Evolutionary conservation across 2,888 invertebrate species (phyloP).

Genomic region (Bellardia pandia): DNA sequence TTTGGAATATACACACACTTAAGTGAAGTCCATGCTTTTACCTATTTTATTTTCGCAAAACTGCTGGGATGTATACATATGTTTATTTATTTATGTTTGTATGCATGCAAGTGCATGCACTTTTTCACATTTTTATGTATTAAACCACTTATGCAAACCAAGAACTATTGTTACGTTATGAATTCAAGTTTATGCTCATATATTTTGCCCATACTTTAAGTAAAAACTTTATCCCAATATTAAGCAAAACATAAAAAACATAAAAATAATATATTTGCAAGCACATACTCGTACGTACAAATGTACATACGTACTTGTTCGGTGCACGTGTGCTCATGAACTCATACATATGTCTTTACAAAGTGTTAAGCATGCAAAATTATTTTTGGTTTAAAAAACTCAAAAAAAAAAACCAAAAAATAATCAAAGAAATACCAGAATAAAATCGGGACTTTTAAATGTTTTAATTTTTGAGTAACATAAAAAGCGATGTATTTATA

Average conservation of each 20-base stretch:
- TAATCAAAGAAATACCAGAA: too few species aligned
- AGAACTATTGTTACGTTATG: slow-evolving; percentile 13
- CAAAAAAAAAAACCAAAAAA: too few species aligned
- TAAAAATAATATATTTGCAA: slow-evolving; percentile 20
- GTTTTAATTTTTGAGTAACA: too few species aligned
- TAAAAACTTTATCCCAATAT: slow-evolving; percentile 38
- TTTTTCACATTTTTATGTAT: background rate
- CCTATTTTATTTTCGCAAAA: too few species aligned
- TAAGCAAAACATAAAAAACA: background rate
- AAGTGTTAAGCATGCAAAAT: slow-evolving; percentile 19
- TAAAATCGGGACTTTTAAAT: too few species aligned
- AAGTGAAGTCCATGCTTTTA: too few species aligned
- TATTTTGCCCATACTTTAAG: slow-evolving; percentile 39
- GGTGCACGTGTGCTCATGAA: background rate
- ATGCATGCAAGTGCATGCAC: background rate
- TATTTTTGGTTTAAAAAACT: background rate
- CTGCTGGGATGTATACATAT: background rate
- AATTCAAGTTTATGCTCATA: background rate
- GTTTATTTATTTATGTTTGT: background rate
- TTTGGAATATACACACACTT: too few species aligned
- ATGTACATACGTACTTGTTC: background rate
- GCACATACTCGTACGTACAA: background rate
- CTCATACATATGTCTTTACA: background rate
- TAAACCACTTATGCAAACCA: background rate
- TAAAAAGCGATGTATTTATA: too few species aligned